Evolutionary conservation across 1,140 invertebrate genomes (phyloP).

Genomic region (Caenorhabditis remanei): DNA sequence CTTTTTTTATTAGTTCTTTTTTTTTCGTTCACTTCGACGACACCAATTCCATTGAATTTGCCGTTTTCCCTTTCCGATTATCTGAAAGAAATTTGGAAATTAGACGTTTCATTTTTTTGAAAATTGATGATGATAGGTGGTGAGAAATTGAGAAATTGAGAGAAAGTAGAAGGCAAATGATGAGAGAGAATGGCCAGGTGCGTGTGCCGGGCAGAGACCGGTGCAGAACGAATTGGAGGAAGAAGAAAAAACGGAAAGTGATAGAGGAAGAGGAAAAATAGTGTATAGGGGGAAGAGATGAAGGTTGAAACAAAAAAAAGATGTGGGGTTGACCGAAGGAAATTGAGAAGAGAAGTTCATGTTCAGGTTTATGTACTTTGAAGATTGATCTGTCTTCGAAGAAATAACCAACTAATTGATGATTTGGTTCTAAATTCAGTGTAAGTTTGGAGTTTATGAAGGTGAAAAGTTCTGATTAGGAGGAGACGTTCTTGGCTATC

Average conservation of each 20-base stretch:
- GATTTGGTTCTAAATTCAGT: no score
- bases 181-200: slow-evolving; percentile 48
- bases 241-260: slow-evolving; percentile 47
- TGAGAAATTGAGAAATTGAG: slow-evolving; percentile 34
- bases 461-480: no score
- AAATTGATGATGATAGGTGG: slow-evolving; percentile 24
- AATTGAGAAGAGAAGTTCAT: no score
- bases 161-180: background rate
- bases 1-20: background rate
- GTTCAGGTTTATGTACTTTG: no score
- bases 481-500: no score
- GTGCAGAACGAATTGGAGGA: slow-evolving; percentile 39
- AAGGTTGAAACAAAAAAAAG: no score
- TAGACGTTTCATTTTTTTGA: background rate
- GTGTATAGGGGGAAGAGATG: background rate
- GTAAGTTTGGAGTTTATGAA: no score
- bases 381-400: no score
- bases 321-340: no score
- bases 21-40: slow-evolving; percentile 12
- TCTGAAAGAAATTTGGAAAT: background rate
- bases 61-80: no score
- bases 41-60: background rate
- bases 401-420: no score
- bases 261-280: slow-evolving; percentile 3
- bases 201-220: slow-evolving; percentile 49